Conservation (phyloP, 1,140 invertebrate species). For the Brachionus manjavacas region DNA sequence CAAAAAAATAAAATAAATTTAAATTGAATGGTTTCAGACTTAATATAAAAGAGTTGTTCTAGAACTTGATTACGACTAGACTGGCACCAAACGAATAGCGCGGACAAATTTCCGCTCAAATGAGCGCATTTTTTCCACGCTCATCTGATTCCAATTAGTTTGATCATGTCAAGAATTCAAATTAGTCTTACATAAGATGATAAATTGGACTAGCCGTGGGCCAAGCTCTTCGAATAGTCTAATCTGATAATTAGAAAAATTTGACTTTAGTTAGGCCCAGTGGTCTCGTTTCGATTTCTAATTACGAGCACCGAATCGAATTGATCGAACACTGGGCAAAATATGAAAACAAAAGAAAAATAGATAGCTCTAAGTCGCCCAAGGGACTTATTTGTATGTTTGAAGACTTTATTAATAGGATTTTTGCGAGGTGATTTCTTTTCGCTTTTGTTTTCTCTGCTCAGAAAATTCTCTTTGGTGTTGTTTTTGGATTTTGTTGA, state of each 20-base stretch:
- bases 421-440: neutral
- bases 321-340: neutral
- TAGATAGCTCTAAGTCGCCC: conserved; percentile 29
- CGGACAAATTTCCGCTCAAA: neutral
- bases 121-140: neutral
- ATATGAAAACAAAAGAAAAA: neutral
- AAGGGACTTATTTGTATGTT: conserved; percentile 31
- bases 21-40: neutral
- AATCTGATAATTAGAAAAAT: conserved; percentile 28
- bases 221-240: neutral
- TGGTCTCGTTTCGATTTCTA: neutral
- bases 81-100: neutral
- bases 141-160: conserved; percentile 26
- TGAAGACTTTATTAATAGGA: conserved; percentile 9
- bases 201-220: neutral
- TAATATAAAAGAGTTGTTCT: conserved; percentile 2
- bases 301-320: neutral
- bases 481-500: neutral
- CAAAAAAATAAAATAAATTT: neutral
- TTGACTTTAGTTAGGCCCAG: neutral
- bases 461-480: neutral
- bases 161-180: conserved; percentile 28
- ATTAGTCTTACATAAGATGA: conserved; percentile 16
- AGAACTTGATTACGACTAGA: neutral
- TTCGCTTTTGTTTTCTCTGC: neutral